Conservation (phyloP, 2,888 invertebrate species). For the Acleris cristana region DNA sequence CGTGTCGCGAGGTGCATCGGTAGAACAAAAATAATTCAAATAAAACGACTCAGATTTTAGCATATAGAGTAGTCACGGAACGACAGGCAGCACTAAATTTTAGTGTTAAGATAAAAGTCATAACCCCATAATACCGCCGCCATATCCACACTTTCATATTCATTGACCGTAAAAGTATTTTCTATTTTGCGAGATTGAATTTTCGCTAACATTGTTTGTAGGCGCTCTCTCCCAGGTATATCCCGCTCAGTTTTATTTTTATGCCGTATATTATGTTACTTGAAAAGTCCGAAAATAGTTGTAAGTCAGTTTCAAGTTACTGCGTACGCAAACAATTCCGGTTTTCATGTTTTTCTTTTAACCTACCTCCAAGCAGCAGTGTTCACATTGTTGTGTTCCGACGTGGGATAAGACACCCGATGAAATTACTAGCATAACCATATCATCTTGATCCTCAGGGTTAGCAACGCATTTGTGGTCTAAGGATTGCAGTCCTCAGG, state of each 20-base stretch:
- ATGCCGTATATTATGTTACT: constrained; percentile 17
- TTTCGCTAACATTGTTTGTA: constrained; percentile 76
- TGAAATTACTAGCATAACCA: too few relatives aligned
- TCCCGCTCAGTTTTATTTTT: constrained; percentile 62
- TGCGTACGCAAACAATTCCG: not conserved
- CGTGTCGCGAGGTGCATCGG: not conserved
- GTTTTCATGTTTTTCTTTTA: too few relatives aligned
- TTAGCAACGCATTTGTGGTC: too few relatives aligned
- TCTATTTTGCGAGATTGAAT: constrained; percentile 80
- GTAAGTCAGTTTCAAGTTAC: not conserved
- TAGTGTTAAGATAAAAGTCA: constrained; percentile 55
- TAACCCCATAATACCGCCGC: constrained; percentile 42
- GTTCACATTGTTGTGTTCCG: too few relatives aligned
- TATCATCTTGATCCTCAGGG: too few relatives aligned
- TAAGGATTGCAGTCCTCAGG: too few relatives aligned
- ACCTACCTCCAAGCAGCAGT: too few relatives aligned
- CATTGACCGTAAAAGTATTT: constrained; percentile 81
- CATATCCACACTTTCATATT: constrained; percentile 75
- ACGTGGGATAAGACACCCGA: too few relatives aligned
- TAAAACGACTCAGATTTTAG: constrained; percentile 20
- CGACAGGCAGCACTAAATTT: constrained; percentile 47
- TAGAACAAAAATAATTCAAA: too few relatives aligned
- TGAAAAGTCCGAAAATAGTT: constrained; percentile 12
- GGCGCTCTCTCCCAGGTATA: constrained; percentile 65
- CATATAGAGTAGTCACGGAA: constrained; percentile 38